Conservation (phyloP, 2,113 vertebrate species). For the Synchiropus splendidus region DNA sequence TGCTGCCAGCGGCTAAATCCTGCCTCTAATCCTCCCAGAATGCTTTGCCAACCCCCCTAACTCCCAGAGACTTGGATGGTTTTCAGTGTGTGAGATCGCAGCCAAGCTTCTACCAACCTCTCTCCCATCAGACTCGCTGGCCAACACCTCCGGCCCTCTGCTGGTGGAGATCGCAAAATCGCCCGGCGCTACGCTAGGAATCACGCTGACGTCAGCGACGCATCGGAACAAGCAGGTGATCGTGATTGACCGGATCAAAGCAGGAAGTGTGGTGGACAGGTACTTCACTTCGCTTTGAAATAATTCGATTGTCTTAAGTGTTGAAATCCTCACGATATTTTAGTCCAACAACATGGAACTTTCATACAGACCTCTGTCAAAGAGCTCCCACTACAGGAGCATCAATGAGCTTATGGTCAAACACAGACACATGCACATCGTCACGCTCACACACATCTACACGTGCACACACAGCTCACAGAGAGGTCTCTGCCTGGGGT, state of each 20-base stretch:
- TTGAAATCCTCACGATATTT: no score
- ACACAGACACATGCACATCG: conserved; percentile 3
- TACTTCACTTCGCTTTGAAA: conserved; percentile 38
- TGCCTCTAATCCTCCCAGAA: conserved; percentile 5
- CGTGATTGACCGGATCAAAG: conserved; percentile 87
- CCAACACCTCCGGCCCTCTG: conserved; percentile 81
- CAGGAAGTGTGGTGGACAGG: conserved; percentile 95
- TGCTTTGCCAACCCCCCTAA: conserved; percentile 4
- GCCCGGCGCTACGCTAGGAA: conserved; percentile 80
- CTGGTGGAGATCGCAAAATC: conserved; percentile 89
- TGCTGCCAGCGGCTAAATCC: conserved; percentile 5
- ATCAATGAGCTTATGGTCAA: no score
- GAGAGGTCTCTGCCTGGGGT: conserved; percentile 7
- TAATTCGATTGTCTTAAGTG: no score
- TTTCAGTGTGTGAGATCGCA: background rate
- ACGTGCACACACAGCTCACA: conserved; percentile 1
- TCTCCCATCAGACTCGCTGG: conserved; percentile 71
- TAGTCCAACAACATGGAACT: no score
- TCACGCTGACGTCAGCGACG: conserved; percentile 73
- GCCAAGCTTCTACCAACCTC: background rate
- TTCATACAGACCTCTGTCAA: no score
- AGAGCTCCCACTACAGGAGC: no score
- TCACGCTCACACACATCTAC: background rate
- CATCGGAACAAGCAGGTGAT: conserved; percentile 89
- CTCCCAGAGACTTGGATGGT: background rate